A percentile compares a stretch with the other conserved stretches of the same genome.
phyloP scores from a whole-genome alignment of 2,888 invertebrate genomes.

The Carabus problematicus region DNA sequence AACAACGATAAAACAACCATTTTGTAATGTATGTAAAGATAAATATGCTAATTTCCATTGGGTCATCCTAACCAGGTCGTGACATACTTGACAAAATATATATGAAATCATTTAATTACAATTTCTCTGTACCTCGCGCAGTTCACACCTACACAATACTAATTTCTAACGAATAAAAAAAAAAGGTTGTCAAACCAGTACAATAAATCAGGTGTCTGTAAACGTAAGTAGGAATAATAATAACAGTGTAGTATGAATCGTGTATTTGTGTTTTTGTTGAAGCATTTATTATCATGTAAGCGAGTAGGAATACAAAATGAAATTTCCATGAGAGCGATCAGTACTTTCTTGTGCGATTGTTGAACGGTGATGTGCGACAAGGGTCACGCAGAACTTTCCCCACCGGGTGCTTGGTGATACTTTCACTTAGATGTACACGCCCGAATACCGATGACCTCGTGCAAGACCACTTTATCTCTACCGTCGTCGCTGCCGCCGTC shows the following conservation, averaged over 20 bases:
- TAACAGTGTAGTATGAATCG: too few species aligned
- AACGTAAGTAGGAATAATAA: too few species aligned
- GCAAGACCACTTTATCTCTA: neutral
- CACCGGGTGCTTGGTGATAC: conserved; percentile 12
- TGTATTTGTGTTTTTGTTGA: too few species aligned
- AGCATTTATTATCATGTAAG: too few species aligned
- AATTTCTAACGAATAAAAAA: too few species aligned
- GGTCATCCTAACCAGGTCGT: conserved; percentile 3
- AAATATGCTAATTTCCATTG: neutral
- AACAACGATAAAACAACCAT: too few species aligned
- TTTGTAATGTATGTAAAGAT: too few species aligned
- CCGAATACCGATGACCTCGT: conserved; percentile 11
- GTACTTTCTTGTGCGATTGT: conserved; percentile 30
- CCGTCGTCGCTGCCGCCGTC: too few species aligned
- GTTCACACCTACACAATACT: too few species aligned
- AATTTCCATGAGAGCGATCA: conserved; percentile 19
- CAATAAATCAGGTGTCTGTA: too few species aligned
- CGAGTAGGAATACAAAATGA: conserved; percentile 16
- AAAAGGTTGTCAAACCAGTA: neutral
- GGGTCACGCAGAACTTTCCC: conserved; percentile 30
- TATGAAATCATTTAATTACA: conserved; percentile 5
- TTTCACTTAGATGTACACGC: conserved; percentile 23
- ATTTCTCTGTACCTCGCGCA: neutral
- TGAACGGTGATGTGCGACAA: conserved; percentile 25
- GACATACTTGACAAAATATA: conserved; percentile 3